These are phyloP conservation scores for Cheilosia urbana DNA, from an alignment of 2,888 invertebrate species.

Conservation along the genomic window DNA sequence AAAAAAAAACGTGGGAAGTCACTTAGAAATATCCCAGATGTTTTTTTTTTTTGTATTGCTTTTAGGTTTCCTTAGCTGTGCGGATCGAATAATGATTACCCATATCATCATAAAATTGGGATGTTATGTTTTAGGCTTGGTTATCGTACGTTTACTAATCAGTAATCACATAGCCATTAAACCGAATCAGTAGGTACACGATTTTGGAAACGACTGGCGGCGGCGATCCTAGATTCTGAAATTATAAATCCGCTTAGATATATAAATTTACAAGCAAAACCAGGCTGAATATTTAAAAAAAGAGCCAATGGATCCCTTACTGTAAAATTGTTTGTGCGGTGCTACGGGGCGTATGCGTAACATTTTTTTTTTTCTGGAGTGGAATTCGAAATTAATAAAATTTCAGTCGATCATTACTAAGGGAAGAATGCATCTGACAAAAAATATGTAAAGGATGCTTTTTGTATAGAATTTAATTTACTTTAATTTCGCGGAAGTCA, in stretches of 20 bases:
- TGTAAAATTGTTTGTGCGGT: neutral
- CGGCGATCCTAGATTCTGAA: no score
- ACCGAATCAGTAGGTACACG: neutral
- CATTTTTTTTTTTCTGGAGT: neutral
- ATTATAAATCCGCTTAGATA: no score
- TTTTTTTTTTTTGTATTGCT: neutral
- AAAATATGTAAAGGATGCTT: no score
- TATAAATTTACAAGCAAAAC: no score
- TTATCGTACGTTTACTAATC: neutral
- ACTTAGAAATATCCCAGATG: neutral
- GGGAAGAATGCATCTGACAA: no score
- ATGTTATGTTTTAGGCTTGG: neutral
- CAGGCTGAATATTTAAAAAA: no score
- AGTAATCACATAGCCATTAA: neutral
- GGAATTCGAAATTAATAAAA: no score
- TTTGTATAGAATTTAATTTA: no score
- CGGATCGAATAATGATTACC: neutral
- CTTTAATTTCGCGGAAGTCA: no score
- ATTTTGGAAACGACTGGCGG: no score
- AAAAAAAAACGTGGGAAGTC: neutral
- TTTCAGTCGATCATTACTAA: no score
- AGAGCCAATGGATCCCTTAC: no score
- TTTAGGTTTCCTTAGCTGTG: neutral
- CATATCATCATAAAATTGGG: neutral
- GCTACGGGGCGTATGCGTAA: conserved; percentile 15